A percentile compares a stretch with the other conserved stretches of the same genome.
phyloP scores from a whole-genome alignment of 2,113 vertebrate species.

The Narcine bancroftii region DNA sequence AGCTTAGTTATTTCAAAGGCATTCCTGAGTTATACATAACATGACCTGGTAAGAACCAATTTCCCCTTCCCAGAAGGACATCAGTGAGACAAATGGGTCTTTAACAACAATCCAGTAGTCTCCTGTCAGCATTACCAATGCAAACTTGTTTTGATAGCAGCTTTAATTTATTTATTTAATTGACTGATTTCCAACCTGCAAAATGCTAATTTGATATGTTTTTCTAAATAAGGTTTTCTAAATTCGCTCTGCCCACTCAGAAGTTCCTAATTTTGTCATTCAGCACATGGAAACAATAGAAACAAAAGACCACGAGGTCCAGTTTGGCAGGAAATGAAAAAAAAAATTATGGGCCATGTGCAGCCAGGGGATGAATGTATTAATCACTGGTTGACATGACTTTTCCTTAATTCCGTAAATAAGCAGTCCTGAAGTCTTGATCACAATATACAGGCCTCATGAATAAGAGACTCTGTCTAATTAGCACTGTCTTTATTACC shows the following conservation, averaged over 20 bases:
- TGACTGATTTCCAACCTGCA: no score
- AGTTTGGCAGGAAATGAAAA: not conserved
- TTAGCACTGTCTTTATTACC: slow-evolving; percentile 1
- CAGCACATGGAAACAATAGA: not conserved
- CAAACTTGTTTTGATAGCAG: no score
- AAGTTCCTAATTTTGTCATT: not conserved
- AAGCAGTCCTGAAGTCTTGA: slow-evolving; percentile 8
- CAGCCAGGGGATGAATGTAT: not conserved
- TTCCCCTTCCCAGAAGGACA: no score
- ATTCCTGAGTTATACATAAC: no score
- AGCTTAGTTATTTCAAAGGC: no score
- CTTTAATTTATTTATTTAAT: no score
- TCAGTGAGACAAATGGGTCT: no score
- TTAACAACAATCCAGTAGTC: no score
- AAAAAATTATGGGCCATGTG: not conserved
- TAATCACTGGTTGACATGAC: slow-evolving; percentile 25
- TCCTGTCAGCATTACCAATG: no score
- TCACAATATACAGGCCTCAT: slow-evolving; percentile 16
- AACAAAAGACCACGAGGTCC: not conserved
- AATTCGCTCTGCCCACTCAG: not conserved
- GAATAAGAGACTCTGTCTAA: slow-evolving; percentile 5
- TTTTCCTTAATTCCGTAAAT: slow-evolving; percentile 13
- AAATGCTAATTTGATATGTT: not conserved
- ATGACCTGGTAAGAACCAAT: no score
- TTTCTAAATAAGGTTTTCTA: not conserved